These are phyloP conservation scores for Ibidorhyncha struthersii DNA, from an alignment of 2,113 vertebrate genomes.

Conservation along the genomic window DNA sequence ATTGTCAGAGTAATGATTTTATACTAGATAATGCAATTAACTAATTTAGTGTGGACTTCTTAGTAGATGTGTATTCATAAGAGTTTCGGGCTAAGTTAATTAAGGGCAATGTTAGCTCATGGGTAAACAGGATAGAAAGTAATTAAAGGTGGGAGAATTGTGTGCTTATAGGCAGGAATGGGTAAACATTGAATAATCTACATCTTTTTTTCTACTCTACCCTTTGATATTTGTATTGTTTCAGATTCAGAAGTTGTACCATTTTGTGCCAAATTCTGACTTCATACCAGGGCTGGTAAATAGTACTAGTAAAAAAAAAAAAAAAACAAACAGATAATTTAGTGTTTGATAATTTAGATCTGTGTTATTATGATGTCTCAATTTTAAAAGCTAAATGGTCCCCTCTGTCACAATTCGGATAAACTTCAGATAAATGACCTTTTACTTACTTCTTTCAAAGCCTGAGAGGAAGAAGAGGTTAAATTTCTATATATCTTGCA, in stretches of 20 bases:
- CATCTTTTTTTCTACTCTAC: not conserved
- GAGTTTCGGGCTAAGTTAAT: slow-evolving; percentile 37
- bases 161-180: not conserved
- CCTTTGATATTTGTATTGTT: not conserved
- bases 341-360: not conserved
- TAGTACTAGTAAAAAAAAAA: too few species aligned
- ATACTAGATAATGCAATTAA: slow-evolving; percentile 37
- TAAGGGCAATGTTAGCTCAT: not conserved
- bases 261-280: not conserved
- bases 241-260: not conserved
- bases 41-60: slow-evolving; percentile 19
- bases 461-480: not conserved
- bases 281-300: not conserved
- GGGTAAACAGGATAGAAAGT: not conserved
- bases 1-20: slow-evolving; percentile 20
- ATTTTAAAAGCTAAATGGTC: not conserved
- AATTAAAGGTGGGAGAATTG: slow-evolving; percentile 1
- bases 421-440: not conserved
- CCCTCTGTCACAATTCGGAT: not conserved
- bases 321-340: not conserved
- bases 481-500: not conserved
- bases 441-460: not conserved
- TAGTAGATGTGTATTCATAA: not conserved
- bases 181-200: not conserved
- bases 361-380: not conserved